Percentiles rank a stretch among this genome's conserved stretches.
Evolutionary conservation across 2,113 vertebrate species (phyloP).

Genomic region (Macrotis lagotis): DNA sequence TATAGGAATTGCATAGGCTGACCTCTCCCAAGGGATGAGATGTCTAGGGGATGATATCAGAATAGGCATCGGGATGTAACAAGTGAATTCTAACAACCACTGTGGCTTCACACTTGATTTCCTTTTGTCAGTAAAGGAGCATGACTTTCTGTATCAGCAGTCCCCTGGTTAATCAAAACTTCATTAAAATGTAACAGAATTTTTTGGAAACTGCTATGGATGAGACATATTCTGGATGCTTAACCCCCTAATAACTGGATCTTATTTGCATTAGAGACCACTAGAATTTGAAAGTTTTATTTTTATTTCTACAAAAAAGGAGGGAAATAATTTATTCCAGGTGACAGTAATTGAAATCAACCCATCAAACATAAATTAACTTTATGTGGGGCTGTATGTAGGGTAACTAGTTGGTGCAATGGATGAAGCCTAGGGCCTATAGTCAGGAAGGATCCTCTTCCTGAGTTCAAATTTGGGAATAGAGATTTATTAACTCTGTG

Average conservation of each 20-base stretch:
- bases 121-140: background rate
- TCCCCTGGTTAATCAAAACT: slow-evolving; percentile 50
- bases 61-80: background rate
- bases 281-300: background rate
- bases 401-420: background rate
- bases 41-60: background rate
- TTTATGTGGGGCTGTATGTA: too few relatives aligned
- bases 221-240: slow-evolving; percentile 53
- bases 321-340: slow-evolving; percentile 26
- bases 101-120: slow-evolving; percentile 34
- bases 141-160: slow-evolving; percentile 6
- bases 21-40: background rate
- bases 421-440: background rate
- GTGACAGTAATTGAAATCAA: background rate
- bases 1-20: background rate
- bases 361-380: background rate
- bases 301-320: slow-evolving; percentile 10
- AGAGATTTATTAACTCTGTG: background rate
- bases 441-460: too few relatives aligned
- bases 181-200: slow-evolving; percentile 65
- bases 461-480: background rate
- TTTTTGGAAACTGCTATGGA: slow-evolving; percentile 61
- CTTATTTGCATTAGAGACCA: slow-evolving; percentile 45
- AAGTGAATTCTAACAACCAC: background rate
- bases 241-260: slow-evolving; percentile 31